Evolutionary conservation across 2,113 vertebrate species (phyloP).

Genomic region (Drymodes brunneopygia): DNA sequence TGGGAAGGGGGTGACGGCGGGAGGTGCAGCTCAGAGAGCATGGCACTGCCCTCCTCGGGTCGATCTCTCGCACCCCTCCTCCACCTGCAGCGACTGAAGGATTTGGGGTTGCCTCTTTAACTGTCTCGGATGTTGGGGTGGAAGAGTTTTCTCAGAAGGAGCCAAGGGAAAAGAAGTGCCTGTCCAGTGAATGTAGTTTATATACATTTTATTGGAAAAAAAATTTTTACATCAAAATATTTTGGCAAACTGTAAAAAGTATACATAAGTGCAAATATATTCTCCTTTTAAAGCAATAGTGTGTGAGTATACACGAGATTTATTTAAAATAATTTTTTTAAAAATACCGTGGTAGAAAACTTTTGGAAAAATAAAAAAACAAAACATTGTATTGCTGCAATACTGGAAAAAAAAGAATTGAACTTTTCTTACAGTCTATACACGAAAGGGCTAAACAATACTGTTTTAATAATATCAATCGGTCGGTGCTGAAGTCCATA

Average conservation of each 20-base stretch:
- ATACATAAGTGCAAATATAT: slow-evolving; percentile 97
- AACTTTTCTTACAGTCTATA: slow-evolving; percentile 57
- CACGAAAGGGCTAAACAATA: slow-evolving; percentile 46
- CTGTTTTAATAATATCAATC: slow-evolving; percentile 42
- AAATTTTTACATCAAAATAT: slow-evolving; percentile 84
- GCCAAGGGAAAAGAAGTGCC: neutral
- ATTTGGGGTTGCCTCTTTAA: neutral
- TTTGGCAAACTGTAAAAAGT: slow-evolving; percentile 80
- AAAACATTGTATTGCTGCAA: slow-evolving; percentile 62
- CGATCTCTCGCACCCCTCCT: neutral
- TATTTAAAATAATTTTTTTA: slow-evolving; percentile 69
- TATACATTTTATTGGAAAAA: slow-evolving; percentile 88
- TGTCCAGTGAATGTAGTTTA: slow-evolving; percentile 65
- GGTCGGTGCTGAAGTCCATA: slow-evolving; percentile 54
- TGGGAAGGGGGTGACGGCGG: neutral
- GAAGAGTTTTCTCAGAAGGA: neutral
- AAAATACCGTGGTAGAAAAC: slow-evolving; percentile 76
- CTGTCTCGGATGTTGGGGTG: neutral
- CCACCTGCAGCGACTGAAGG: neutral
- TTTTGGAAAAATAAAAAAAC: slow-evolving; percentile 55
- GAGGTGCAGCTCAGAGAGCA: neutral
- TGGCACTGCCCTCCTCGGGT: neutral
- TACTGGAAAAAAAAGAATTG: neutral
- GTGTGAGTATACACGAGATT: slow-evolving; percentile 80
- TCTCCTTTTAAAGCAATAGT: slow-evolving; percentile 84